phyloP scores from a whole-genome alignment of 2,888 invertebrate species.

The Dasysyrphus albostriatus region DNA sequence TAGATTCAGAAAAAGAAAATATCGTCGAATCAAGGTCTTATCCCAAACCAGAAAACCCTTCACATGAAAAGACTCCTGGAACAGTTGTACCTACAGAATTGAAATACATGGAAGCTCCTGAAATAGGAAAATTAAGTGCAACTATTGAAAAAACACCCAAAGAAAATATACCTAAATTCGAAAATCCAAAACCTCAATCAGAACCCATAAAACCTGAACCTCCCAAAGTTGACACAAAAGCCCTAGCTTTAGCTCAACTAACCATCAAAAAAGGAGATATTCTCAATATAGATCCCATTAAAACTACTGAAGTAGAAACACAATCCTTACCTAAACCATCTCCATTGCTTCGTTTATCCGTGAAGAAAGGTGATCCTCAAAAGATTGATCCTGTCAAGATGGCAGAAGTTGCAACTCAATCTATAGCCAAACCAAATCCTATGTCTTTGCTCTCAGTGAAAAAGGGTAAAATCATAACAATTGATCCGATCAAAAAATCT shows the following conservation, averaged over 20 bases:
- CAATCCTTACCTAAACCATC: conserved; percentile 36
- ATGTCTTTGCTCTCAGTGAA: conserved; percentile 44
- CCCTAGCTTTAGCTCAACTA: conserved; percentile 28
- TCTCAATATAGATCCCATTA: conserved; percentile 38
- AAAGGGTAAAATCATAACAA: conserved; percentile 30
- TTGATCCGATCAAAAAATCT: conserved; percentile 18
- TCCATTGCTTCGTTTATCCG: conserved; percentile 44
- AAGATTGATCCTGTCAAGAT: conserved; percentile 44
- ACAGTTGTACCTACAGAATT: neutral
- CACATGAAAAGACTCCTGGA: neutral
- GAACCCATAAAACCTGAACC: neutral
- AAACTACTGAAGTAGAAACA: conserved; percentile 27
- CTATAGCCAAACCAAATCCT: conserved; percentile 45
- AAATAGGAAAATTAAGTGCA: neutral
- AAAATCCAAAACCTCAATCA: neutral
- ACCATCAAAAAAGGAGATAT: conserved; percentile 45
- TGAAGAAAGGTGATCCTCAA: conserved; percentile 58
- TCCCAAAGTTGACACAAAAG: neutral
- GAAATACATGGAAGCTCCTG: neutral
- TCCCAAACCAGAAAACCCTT: neutral
- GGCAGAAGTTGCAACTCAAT: conserved; percentile 48
- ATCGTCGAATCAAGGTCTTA: too few species aligned
- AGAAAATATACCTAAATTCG: neutral
- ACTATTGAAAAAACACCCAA: neutral
- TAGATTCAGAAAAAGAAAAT: neutral